Evolutionary conservation across 2,888 invertebrate species (phyloP).

Genomic region (Ariolimax columbianus): DNA sequence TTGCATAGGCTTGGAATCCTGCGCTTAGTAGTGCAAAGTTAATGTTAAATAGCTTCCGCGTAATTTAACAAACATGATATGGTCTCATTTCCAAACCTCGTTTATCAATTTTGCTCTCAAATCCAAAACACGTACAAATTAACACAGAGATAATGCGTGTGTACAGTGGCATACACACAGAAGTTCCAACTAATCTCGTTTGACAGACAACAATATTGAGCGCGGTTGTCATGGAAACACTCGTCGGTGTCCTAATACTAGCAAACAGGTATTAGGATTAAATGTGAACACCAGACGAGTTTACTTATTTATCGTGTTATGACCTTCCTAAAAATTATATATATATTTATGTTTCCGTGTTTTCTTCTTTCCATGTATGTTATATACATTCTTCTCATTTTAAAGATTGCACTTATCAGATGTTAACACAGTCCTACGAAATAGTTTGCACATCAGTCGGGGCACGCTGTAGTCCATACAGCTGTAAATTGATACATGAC

Average conservation of each 20-base stretch:
- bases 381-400: no score
- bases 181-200: background rate
- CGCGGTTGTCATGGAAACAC: conserved; percentile 15
- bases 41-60: background rate
- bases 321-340: no score
- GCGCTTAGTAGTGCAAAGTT: background rate
- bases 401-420: no score
- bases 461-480: no score
- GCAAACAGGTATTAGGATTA: background rate
- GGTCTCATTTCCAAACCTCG: background rate
- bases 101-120: conserved; percentile 8
- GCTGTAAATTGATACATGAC: no score
- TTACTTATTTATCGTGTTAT: no score
- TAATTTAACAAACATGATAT: background rate
- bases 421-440: no score
- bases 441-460: no score
- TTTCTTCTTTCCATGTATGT: no score
- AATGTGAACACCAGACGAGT: background rate
- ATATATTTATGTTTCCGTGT: no score
- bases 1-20: no score
- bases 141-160: background rate
- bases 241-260: background rate
- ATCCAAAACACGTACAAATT: background rate
- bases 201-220: background rate
- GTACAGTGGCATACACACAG: background rate